These are phyloP conservation scores for Chelonus formosanus DNA, from an alignment of 2,888 invertebrate species.

Conservation along the genomic window DNA sequence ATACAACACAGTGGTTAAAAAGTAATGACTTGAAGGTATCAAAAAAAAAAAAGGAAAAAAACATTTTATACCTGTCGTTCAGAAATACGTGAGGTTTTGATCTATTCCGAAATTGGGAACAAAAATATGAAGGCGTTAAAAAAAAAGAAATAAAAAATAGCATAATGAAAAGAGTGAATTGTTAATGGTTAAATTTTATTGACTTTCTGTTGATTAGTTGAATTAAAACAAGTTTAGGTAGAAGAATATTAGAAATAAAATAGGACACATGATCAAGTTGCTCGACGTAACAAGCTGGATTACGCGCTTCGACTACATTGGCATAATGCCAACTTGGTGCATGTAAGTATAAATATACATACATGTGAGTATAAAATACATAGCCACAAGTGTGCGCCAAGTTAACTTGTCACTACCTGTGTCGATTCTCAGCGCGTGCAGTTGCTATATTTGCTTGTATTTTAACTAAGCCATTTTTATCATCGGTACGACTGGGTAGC, in stretches of 20 bases:
- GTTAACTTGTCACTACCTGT: too few relatives aligned
- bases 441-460: not conserved
- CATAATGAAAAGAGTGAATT: too few relatives aligned
- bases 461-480: too few relatives aligned
- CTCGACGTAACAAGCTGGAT: slow-evolving; percentile 37
- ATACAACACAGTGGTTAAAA: slow-evolving; percentile 9
- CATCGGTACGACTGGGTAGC: too few relatives aligned
- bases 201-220: not conserved
- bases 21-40: slow-evolving; percentile 6
- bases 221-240: not conserved
- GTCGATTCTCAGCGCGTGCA: not conserved
- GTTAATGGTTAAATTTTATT: too few relatives aligned
- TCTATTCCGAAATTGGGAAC: slow-evolving; percentile 1
- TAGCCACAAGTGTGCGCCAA: not conserved
- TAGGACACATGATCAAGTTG: slow-evolving; percentile 39
- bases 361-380: slow-evolving; percentile 35
- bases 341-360: slow-evolving; percentile 51
- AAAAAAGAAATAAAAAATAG: not conserved
- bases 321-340: slow-evolving; percentile 47
- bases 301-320: slow-evolving; percentile 41
- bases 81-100: not conserved
- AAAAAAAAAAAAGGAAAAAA: not conserved
- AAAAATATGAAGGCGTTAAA: not conserved
- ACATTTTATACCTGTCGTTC: slow-evolving; percentile 14
- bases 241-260: slow-evolving; percentile 35